Evolutionary conservation across 2,113 vertebrate species (phyloP).

Genomic region (Sylvietta virens): DNA sequence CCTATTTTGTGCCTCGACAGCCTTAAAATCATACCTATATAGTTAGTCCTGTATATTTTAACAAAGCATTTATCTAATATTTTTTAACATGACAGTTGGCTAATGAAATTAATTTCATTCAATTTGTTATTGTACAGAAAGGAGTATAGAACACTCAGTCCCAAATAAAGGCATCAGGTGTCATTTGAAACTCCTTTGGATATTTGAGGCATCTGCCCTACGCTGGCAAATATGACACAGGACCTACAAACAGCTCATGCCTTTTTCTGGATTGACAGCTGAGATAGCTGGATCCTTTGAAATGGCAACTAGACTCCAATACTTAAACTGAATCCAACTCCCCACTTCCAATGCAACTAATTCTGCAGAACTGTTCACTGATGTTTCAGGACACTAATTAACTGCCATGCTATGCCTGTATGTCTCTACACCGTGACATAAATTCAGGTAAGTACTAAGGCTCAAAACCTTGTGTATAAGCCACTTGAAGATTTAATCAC

Average conservation of each 20-base stretch:
- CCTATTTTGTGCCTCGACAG: background rate
- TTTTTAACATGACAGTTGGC: background rate
- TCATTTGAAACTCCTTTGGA: background rate
- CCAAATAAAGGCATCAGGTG: background rate
- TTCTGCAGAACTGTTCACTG: background rate
- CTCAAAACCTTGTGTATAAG: background rate
- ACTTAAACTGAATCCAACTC: background rate
- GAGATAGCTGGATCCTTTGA: background rate
- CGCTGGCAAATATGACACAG: background rate
- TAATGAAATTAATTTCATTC: background rate
- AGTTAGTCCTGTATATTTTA: background rate
- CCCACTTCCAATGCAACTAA: background rate
- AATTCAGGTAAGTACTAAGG: background rate
- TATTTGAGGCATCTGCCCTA: background rate
- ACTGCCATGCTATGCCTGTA: background rate
- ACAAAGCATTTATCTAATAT: background rate
- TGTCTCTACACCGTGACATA: background rate
- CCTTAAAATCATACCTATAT: background rate
- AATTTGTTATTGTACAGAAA: background rate
- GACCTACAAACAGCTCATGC: conserved; percentile 19
- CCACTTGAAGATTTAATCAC: background rate
- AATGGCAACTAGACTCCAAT: background rate
- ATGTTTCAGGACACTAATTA: background rate
- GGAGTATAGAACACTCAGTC: background rate
- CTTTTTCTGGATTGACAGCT: conserved; percentile 12